Conservation (phyloP, 2,797 vertebrate genomes). For the Bryconaethiops microstoma region DNA sequence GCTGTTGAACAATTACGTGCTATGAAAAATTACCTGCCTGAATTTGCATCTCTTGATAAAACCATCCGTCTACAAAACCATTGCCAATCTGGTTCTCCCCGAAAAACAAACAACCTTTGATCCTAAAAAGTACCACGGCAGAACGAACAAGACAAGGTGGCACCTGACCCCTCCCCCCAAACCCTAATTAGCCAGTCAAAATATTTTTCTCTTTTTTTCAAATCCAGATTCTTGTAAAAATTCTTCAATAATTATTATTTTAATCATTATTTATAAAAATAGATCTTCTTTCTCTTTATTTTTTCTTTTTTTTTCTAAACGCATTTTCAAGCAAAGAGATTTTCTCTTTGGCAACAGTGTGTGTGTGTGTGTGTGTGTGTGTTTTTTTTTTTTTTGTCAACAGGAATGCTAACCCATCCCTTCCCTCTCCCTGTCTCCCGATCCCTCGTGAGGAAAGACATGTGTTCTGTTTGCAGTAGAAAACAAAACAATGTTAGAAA, state of each 20-base stretch:
- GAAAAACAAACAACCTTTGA: slow-evolving; percentile 97
- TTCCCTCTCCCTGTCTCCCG: slow-evolving; percentile 91
- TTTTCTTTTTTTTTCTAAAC: slow-evolving; percentile 98
- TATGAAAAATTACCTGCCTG: slow-evolving; percentile 99
- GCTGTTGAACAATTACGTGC: slow-evolving; percentile 94
- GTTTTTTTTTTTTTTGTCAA: slow-evolving; percentile 90
- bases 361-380: slow-evolving; percentile 70
- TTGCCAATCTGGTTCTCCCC: slow-evolving; percentile 91
- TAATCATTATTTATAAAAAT: slow-evolving; percentile 99
- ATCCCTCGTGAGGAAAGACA: slow-evolving; percentile 91
- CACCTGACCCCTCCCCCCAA: slow-evolving; percentile 81
- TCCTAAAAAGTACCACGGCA: slow-evolving; percentile 99
- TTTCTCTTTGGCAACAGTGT: slow-evolving; percentile 99
- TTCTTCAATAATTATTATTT: slow-evolving; percentile 95
- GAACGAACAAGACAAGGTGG: slow-evolving; percentile 99
- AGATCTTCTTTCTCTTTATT: slow-evolving; percentile 98
- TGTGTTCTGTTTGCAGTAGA: slow-evolving; percentile 98
- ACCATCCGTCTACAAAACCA: slow-evolving; percentile 99
- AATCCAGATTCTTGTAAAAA: slow-evolving; percentile 99
- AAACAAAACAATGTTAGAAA: slow-evolving; percentile 97
- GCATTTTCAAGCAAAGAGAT: slow-evolving; percentile 99
- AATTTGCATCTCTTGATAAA: slow-evolving; percentile 84
- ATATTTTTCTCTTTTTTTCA: slow-evolving; percentile 99
- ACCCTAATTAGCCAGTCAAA: slow-evolving; percentile 99
- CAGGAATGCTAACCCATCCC: slow-evolving; percentile 91